Conservation (phyloP, 2,888 invertebrate genomes). For the Plagiodera versicolora region DNA sequence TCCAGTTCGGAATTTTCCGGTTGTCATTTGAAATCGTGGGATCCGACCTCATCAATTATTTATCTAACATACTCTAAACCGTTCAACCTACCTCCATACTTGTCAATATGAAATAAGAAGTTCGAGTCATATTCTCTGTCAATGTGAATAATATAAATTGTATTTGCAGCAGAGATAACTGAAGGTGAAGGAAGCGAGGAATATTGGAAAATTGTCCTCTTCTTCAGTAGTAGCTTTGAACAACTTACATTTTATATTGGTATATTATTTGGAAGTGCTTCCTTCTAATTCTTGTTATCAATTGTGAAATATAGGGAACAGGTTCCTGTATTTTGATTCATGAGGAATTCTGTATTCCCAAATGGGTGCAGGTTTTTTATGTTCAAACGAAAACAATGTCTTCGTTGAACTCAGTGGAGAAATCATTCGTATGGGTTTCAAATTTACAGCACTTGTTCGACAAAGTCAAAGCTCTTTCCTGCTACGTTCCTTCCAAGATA, state of each 20-base stretch:
- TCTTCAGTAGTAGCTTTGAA: no score
- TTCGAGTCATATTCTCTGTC: neutral
- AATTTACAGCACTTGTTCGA: conserved; percentile 12
- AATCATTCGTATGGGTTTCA: conserved; percentile 6
- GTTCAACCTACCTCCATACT: conserved; percentile 1
- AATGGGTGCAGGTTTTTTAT: no score
- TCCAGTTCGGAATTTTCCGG: neutral
- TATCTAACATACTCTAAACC: conserved; percentile 5
- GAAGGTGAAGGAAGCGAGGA: no score
- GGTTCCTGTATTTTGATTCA: no score
- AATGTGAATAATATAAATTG: neutral
- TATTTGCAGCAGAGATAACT: no score
- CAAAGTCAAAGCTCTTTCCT: conserved; percentile 10
- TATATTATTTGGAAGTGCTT: no score
- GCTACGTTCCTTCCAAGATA: conserved; percentile 12
- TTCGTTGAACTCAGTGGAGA: conserved; percentile 1
- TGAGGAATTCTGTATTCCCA: no score
- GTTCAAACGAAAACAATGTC: neutral
- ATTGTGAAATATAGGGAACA: no score
- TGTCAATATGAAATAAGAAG: conserved; percentile 1
- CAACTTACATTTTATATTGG: no score
- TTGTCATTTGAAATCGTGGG: neutral
- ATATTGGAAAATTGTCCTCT: no score
- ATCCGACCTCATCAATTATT: conserved; percentile 8
- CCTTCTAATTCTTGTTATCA: no score